Evolutionary conservation across 2,888 invertebrate species (phyloP), one percentile per base, ranked within the genome.

Genomic region (Macrosoma leucophasiata): DNA sequence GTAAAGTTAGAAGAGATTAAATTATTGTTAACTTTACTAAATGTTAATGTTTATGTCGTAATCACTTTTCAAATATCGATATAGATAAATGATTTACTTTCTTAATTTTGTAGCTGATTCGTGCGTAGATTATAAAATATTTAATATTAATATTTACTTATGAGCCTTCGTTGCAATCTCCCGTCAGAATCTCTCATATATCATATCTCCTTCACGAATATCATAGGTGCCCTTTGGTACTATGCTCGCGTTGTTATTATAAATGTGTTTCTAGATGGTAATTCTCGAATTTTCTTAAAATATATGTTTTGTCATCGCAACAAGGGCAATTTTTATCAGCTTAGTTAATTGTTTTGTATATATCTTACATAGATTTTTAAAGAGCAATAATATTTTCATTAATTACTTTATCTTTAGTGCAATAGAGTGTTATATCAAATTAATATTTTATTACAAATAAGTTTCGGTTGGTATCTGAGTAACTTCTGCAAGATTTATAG

Each of bases 11-110:
- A 76, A 67, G 78, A 82, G 79, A 82, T 81, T 82, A 82, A 82
- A 81, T 81, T 81, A 82, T 82, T 82, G 81, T 82, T 84, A 79
- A 82, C 71, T 79, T 76, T 74, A 67, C 78, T 78, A 63, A 72
- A 78, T 74, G 70, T 79, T 79, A 76, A 75, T 75, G 67, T 68
- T 70, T 74, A 69, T 69, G 59, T 54, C 55, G 47, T 52, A 58
- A 55, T 46, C 35, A 43, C 36, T 35, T 48, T 48, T 44, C 40
- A 48, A 27, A 39, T 48, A 46, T 44, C 41, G 47, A 42, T 51
- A 36, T 52, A 47, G 41, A 34, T 42, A 41, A 43, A 40, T 50
- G 46, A 48, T 61, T 39, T 45, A 33, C 33, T 45, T 41, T 57
- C 47, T 52, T 61, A 58, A 50, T 51, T 55, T 43, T 55, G 57